phyloP scores from a whole-genome alignment of 2,113 vertebrate species.

The Poicephalus meyeri region DNA sequence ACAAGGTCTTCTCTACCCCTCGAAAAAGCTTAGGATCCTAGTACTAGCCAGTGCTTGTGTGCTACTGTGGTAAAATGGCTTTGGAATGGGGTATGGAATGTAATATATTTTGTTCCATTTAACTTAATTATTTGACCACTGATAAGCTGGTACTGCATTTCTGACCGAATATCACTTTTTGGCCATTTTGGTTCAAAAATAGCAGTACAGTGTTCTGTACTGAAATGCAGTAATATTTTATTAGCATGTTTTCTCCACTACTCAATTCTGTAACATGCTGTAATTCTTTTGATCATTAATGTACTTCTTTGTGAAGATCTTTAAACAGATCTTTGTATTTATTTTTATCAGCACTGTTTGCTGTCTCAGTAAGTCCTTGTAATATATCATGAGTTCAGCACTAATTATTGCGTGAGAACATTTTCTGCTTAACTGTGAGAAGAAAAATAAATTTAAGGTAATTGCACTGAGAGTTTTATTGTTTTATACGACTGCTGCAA shows the following conservation, averaged over 20 bases:
- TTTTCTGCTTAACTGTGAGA: slow-evolving; percentile 63
- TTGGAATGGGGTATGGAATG: not conserved
- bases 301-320: slow-evolving; percentile 46
- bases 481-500: slow-evolving; percentile 59
- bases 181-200: not conserved
- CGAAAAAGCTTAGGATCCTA: not conserved
- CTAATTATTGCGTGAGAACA: slow-evolving; percentile 64
- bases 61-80: not conserved
- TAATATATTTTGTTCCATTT: not conserved
- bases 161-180: not conserved
- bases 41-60: not conserved
- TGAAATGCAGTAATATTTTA: not conserved
- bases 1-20: not conserved
- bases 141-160: not conserved
- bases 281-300: slow-evolving; percentile 52
- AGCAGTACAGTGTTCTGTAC: not conserved
- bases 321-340: slow-evolving; percentile 39
- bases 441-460: slow-evolving; percentile 74
- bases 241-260: not conserved
- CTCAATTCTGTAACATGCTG: not conserved
- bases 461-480: slow-evolving; percentile 69
- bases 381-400: slow-evolving; percentile 55
- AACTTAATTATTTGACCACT: not conserved
- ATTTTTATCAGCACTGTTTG: slow-evolving; percentile 65
- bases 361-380: slow-evolving; percentile 65